phyloP scores from a whole-genome alignment of 2,888 invertebrate species.

The Apotomis turbidana region DNA sequence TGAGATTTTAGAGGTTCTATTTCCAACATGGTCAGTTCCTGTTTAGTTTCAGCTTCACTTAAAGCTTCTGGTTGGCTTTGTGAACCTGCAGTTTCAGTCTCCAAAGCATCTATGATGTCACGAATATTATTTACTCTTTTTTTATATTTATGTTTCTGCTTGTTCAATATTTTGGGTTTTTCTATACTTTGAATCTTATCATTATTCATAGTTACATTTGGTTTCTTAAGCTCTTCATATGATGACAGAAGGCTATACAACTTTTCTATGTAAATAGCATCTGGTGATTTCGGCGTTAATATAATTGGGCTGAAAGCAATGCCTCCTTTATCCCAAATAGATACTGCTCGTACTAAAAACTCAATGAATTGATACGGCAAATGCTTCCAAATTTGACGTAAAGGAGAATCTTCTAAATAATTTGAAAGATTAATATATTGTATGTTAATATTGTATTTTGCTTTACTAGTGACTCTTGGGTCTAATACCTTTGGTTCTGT shows the following conservation, averaged over 20 bases:
- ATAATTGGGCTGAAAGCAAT: conserved; percentile 69
- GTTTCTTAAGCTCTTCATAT: conserved; percentile 47
- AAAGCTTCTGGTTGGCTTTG: conserved; percentile 54
- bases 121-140: conserved; percentile 70
- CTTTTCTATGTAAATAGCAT: conserved; percentile 62
- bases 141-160: conserved; percentile 44
- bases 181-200: conserved; percentile 42
- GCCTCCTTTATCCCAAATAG: conserved; percentile 77
- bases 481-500: conserved; percentile 47
- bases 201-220: conserved; percentile 2
- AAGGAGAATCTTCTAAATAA: conserved; percentile 67
- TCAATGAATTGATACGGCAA: conserved; percentile 62
- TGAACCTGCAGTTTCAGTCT: conserved; percentile 51
- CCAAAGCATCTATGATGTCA: conserved; percentile 71
- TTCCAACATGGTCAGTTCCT: conserved; percentile 23
- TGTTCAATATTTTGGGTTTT: conserved; percentile 30
- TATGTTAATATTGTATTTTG: conserved; percentile 54
- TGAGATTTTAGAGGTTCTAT: background rate
- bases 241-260: conserved; percentile 58
- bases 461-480: conserved; percentile 38
- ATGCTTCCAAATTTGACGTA: conserved; percentile 63
- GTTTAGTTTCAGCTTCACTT: conserved; percentile 60
- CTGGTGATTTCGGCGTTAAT: conserved; percentile 60
- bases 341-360: conserved; percentile 66
- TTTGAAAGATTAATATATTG: conserved; percentile 59